Base-by-base conservation (phyloP, 2,113 vertebrate genomes). In the Melanerpes aurifrons region DNA sequence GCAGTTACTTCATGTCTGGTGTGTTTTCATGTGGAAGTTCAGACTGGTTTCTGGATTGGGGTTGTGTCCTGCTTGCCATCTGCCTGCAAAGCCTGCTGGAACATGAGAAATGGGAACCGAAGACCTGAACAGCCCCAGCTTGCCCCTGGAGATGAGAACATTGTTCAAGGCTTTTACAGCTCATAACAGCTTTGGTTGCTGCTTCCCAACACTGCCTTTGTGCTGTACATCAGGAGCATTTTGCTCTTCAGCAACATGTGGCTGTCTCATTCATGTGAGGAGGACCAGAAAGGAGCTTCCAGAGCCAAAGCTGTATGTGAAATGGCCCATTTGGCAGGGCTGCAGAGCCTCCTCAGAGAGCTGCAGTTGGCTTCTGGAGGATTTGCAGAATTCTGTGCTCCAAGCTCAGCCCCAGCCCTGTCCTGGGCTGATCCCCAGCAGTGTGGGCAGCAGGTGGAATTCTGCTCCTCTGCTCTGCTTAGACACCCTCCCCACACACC, bases 1-100 rank as follows among this genome's bases (percentile, higher is more conserved):
- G 80, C 32, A 45, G n/a, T 7, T n/a, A 5, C 47, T 64, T n/a
- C n/a, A 4, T 7, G 25, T 10, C 63, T 57, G 21, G 5, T 31
- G 12, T 24, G 18, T 26, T 63, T 37, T 24, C 35, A 5, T 10
- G 1, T 0, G 0, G 53, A 35, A 35, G 4, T n/a, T 31, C n/a
- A 43, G 20, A 8, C 6, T 4, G 2, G 1, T 32, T n/a, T 8
- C 24, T 66, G 31, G 20, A 0, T 26, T 26, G 63, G 77, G 22
- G 4, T 1, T 8, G 43, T 77, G 70, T 37, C 35, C 92, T 86
- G 84, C 63, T 43, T 21, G 4, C 28, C 1, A 13, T 54, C 20
- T 48, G 54, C 7, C 74, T 50, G 0, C 8, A 4, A 32, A 56
- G 25, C 18, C n/a, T 58, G 40, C 1, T 0, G 25, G 28, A 63